phyloP scores from a whole-genome alignment of 1,140 invertebrate species.

The Delia radicum region DNA sequence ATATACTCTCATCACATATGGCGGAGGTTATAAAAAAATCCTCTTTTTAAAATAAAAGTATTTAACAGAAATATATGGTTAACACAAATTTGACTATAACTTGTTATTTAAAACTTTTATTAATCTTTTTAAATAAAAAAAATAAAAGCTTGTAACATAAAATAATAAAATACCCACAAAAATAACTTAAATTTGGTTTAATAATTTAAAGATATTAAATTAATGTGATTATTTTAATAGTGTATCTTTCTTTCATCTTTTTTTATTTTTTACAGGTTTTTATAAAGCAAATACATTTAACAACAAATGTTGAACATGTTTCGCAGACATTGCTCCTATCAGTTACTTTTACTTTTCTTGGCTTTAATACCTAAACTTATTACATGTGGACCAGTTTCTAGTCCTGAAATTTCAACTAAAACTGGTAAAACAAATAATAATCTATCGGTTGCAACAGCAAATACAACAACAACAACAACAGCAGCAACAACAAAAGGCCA shows the following conservation, averaged over 20 bases:
- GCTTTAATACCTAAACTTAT: slow-evolving; percentile 32
- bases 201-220: neutral
- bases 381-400: slow-evolving; percentile 37
- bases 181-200: no score
- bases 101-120: no score
- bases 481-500: slow-evolving; percentile 25
- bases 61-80: no score
- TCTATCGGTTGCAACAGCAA: slow-evolving; percentile 27
- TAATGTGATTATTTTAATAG: neutral
- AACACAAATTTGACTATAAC: no score
- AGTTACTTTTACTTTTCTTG: neutral
- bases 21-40: no score
- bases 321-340: no score
- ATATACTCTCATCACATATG: no score
- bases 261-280: neutral
- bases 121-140: no score
- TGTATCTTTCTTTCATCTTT: neutral
- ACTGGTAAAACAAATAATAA: slow-evolving; percentile 36
- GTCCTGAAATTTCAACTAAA: slow-evolving; percentile 43
- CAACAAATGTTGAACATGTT: neutral
- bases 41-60: no score
- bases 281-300: no score
- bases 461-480: slow-evolving; percentile 38
- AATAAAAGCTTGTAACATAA: no score
- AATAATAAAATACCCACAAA: no score